Base-by-base conservation (phyloP, 2,113 vertebrate species). In the Perca schrenkii region DNA sequence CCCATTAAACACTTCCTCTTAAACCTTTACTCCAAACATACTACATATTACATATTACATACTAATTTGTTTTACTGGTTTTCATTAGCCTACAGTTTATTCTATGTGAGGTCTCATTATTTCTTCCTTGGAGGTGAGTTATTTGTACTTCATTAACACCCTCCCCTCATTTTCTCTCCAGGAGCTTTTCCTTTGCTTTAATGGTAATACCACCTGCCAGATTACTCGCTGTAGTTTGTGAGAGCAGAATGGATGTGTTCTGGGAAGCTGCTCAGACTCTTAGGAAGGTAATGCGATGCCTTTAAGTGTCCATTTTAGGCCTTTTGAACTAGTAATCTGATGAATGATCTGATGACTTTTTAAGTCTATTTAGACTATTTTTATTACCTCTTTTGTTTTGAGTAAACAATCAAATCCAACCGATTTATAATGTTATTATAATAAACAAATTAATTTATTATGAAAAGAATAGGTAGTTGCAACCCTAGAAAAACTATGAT, bases 41-140 rank as follows among this genome's bases (percentile, higher is more conserved):
- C 25, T 25, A 28, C 28, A 28, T 25, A 25, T 2, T 28, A 28
- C 28, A 28, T 28, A 28, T 28, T 58, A 54, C 17, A 66, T 34
- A 11, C 63, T 70, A 56, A 83, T 65, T 53, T 25, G 12, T 65
- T 71, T 79, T 40, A 21, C 72, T 83, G 75, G 3, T 49, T 76
- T 83, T 85, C 52, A 79, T 89, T n/a, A 72, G 54, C 53, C 21
- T 3, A 28, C 47, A 47, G n/a, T 83, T 83, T 46, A 67, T 87
- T 86, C 86, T 86, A 81, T 86, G 92, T 87, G 90, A 81, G 90
- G 88, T 88, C 89, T 86, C 47, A 21, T 83, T 88, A 74, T 69
- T 66, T 86, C 83, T 75, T 85, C 77, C 61, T 80, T 46, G 70
- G 65, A 77, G 54, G 65, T 60, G 12, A 75, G 65, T 74, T 54